Percentiles rank a stretch among this genome's conserved stretches.
Conservation (phyloP, 2,888 invertebrate species). For the Cephus sareptanus region DNA sequence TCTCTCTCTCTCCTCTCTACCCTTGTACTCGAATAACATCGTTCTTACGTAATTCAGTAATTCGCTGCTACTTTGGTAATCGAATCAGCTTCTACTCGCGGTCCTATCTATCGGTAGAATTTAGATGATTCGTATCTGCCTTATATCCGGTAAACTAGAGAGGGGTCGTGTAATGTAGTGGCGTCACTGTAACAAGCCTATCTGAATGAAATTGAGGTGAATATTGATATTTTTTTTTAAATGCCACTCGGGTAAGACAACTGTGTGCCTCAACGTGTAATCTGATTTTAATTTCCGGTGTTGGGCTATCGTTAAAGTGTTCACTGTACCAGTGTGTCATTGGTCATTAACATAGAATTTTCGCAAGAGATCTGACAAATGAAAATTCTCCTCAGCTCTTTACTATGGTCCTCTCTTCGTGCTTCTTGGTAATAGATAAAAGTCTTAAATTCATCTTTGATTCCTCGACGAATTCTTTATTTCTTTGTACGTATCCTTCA, state of each 20-base stretch:
- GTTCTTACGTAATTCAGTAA: not conserved
- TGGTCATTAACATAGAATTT: conserved; percentile 1
- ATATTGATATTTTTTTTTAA: not conserved
- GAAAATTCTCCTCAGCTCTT: not conserved
- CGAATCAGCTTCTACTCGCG: not conserved
- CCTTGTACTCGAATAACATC: not conserved
- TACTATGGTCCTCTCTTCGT: not conserved
- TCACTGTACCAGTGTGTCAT: conserved; percentile 10
- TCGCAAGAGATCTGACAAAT: not conserved
- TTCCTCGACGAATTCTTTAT: not conserved
- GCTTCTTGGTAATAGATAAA: not conserved
- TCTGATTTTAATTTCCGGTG: conserved; percentile 20
- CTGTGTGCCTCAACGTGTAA: conserved; percentile 20
- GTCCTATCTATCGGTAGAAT: not conserved
- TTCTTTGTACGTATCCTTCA: not conserved
- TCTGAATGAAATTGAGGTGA: not conserved
- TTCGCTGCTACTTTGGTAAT: not conserved
- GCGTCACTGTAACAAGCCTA: not conserved
- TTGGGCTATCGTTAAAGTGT: conserved; percentile 21
- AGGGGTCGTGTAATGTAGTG: not conserved
- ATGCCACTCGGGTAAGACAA: conserved; percentile 14
- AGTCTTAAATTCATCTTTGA: not conserved
- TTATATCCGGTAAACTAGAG: not conserved
- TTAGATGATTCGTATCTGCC: not conserved
- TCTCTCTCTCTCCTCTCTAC: conserved; percentile 3